phyloP scores from a whole-genome alignment of 2,888 invertebrate genomes.

The Caenorhabditis wallacei region DNA sequence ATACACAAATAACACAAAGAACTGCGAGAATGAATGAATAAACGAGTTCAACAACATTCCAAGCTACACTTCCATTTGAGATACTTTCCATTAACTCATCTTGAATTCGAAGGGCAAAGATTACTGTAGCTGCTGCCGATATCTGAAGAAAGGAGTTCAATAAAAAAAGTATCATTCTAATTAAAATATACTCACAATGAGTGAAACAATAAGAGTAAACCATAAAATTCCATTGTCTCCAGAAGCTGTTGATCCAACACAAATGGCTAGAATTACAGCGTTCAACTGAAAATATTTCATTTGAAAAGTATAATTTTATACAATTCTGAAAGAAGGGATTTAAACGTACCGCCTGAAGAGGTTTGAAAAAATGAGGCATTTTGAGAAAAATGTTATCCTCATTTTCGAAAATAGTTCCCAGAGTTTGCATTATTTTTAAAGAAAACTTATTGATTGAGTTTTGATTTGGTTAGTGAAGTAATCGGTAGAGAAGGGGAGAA shows the following conservation, averaged over 20 bases:
- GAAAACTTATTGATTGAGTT: conserved; percentile 15
- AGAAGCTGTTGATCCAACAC: conserved; percentile 78
- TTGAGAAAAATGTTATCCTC: conserved; percentile 73
- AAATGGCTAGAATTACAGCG: conserved; percentile 78
- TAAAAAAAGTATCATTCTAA: background rate
- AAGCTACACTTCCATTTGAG: conserved; percentile 77
- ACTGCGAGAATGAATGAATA: conserved; percentile 81
- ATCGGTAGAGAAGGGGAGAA: background rate
- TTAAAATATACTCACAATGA: conserved; percentile 59
- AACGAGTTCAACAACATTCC: conserved; percentile 81
- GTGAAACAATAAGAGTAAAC: conserved; percentile 75
- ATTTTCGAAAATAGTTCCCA: conserved; percentile 57
- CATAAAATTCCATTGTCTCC: conserved; percentile 81
- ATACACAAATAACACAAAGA: conserved; percentile 77
- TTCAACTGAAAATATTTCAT: conserved; percentile 75
- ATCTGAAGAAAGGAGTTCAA: conserved; percentile 64
- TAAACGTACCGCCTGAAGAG: conserved; percentile 77
- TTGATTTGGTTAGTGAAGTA: conserved; percentile 8
- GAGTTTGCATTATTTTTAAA: conserved; percentile 53
- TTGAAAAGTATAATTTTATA: background rate
- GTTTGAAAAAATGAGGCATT: conserved; percentile 81
- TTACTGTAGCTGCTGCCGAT: conserved; percentile 79
- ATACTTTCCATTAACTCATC: conserved; percentile 77
- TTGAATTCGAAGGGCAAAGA: conserved; percentile 79
- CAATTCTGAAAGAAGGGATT: background rate